A percentile compares a stretch with the other conserved stretches of the same genome.
phyloP scores from a whole-genome alignment of 1,140 invertebrate species.

The Schlechtendalia chinensis region DNA sequence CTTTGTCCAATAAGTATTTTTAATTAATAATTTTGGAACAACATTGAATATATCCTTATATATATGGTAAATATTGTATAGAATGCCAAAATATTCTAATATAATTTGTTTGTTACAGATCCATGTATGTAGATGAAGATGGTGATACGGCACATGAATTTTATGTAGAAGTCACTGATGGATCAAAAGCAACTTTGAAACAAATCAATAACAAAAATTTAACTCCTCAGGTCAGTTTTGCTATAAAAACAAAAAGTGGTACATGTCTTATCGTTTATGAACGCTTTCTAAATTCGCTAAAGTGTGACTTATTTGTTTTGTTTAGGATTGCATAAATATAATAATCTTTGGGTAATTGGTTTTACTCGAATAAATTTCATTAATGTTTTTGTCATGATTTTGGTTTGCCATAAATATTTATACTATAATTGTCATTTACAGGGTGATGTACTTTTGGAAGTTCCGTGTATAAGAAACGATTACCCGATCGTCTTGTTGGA shows the following conservation, averaged over 20 bases:
- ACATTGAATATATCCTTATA: too few relatives aligned
- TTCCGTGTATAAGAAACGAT: conserved; percentile 32
- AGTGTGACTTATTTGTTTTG: too few relatives aligned
- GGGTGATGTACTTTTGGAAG: conserved; percentile 39
- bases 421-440: conserved; percentile 1
- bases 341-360: too few relatives aligned
- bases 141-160: conserved; percentile 61
- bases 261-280: too few relatives aligned
- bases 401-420: background rate
- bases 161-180: conserved; percentile 57
- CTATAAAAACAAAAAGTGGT: too few relatives aligned
- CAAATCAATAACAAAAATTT: conserved; percentile 55
- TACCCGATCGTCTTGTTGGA: conserved; percentile 36
- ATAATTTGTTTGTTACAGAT: conserved; percentile 55
- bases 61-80: background rate
- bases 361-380: too few relatives aligned
- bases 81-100: too few relatives aligned
- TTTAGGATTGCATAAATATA: too few relatives aligned
- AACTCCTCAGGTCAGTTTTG: conserved; percentile 55
- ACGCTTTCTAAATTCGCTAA: too few relatives aligned
- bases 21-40: too few relatives aligned
- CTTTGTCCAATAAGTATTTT: too few relatives aligned
- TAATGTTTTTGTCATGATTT: too few relatives aligned
- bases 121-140: conserved; percentile 61
- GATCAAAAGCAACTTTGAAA: conserved; percentile 56